Percentiles rank a stretch among this genome's conserved stretches.
These are phyloP conservation scores for Porites lutea DNA, from an alignment of 64 coral and sea anemone genomes.

Conservation along the genomic window DNA sequence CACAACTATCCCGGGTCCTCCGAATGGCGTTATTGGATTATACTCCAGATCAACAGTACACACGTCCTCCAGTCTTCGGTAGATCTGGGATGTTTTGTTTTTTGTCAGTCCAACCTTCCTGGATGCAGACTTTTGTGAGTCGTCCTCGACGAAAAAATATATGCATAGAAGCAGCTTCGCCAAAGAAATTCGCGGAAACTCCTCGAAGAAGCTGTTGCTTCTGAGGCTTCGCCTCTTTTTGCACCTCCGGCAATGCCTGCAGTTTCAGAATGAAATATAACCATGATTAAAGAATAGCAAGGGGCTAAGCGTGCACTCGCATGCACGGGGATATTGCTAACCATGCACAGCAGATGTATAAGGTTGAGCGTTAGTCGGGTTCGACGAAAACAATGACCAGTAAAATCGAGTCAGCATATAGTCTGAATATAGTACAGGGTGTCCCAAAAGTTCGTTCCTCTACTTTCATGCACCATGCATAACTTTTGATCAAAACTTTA, in stretches of 20 bases:
- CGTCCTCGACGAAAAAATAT: background rate
- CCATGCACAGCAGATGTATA: no score
- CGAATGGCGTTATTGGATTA: constrained; percentile 11
- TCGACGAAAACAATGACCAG: no score
- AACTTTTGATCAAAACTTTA: no score
- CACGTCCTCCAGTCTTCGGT: background rate
- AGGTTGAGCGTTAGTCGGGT: no score
- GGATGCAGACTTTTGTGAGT: background rate
- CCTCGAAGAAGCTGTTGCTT: constrained; percentile 32
- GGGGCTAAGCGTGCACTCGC: no score
- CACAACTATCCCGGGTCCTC: background rate
- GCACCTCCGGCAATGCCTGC: constrained; percentile 12
- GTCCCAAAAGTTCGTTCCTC: no score
- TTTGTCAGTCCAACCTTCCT: background rate
- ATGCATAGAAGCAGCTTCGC: background rate
- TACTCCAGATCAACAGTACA: constrained; percentile 5
- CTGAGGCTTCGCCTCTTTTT: constrained; percentile 2
- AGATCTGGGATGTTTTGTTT: background rate
- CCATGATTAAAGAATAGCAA: no score
- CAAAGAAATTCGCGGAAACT: background rate
- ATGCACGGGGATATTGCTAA: no score
- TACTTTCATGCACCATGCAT: no score
- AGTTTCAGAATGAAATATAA: no score
- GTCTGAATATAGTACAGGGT: no score
- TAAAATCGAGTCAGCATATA: no score